A percentile compares a stretch with the other conserved stretches of the same genome.
phyloP scores from a whole-genome alignment of 2,888 invertebrate species.

The Apodemia zela region DNA sequence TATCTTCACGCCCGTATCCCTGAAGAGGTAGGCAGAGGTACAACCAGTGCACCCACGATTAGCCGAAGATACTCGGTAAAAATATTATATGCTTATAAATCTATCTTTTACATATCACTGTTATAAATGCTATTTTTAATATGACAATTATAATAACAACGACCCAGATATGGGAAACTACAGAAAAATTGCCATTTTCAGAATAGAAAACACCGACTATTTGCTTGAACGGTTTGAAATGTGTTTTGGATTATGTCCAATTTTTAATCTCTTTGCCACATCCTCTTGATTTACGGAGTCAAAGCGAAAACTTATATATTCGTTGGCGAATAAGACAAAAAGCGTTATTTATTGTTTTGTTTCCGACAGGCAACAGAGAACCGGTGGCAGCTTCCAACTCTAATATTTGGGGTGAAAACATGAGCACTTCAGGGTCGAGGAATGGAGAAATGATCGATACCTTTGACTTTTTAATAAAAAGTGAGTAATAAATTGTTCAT shows the following conservation, averaged over 20 bases:
- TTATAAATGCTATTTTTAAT: no score
- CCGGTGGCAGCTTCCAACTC: slow-evolving; percentile 39
- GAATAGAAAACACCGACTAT: not conserved
- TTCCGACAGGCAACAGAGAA: slow-evolving; percentile 39
- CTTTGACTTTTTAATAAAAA: slow-evolving; percentile 67
- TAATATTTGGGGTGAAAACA: slow-evolving; percentile 45
- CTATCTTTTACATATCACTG: no score
- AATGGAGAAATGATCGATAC: slow-evolving; percentile 57
- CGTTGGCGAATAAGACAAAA: slow-evolving; percentile 20
- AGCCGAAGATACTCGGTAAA: no score
- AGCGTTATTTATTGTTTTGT: slow-evolving; percentile 16
- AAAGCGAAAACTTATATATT: slow-evolving; percentile 4
- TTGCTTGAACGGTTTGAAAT: not conserved
- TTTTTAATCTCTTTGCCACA: not conserved
- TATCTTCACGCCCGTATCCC: no score
- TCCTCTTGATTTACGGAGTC: not conserved
- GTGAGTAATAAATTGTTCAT: slow-evolving; percentile 40
- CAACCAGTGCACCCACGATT: no score
- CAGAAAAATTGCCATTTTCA: not conserved
- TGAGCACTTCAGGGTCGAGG: slow-evolving; percentile 36
- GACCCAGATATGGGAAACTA: not conserved
- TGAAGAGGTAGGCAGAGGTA: no score
- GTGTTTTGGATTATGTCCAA: slow-evolving; percentile 4
- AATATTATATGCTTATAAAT: no score
- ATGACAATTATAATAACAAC: not conserved